Evolutionary conservation across 2,888 invertebrate species (phyloP), one percentile per base, ranked within the genome.

Genomic region (Aporophyla nigra): DNA sequence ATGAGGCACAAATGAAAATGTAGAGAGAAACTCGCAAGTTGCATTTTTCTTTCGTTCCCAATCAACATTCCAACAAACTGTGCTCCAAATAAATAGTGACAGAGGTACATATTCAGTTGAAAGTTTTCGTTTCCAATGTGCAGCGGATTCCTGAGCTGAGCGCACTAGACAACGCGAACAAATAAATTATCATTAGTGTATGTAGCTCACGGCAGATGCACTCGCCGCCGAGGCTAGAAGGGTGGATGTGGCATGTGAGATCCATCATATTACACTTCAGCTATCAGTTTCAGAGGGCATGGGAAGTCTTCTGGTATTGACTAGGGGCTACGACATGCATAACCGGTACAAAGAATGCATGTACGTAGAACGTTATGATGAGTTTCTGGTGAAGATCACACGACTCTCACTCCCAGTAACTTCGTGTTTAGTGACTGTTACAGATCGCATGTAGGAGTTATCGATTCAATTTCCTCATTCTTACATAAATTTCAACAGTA

Each of bases 111-210:
- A 77, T 33, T 53, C 72, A 81, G 74, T 79, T 80, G 82, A 88
- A 87, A 87, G 87, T 87, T 87, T 88, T 82, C 81, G 83, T 83
- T 80, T 74, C 77, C 77, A 80, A 87, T 85, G 87, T 82, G 85
- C 73, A 78, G 82, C 76, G 80, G 83, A 87, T 77, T 83, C 81
- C 78, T 78, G 79, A 63, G 75, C 77, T 71, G 78, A 75, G 77
- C 85, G 87, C 81, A 81, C 76, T 73, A 85, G 85, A 90, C 87
- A 85, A 89, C 79, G 86, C 87, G 87, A 90, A 89, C 92, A 93
- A 88, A 95, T 95, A 95, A 94, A 95, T 95, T 94, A 95, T 95
- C 94, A 95, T 95, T 95, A 95, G 93, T 91, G 94, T 90, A 91
- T 92, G 92, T 90, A 89, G 84, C 90, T 90, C 91, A 93, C 93